Evolutionary conservation across 1,140 invertebrate species (phyloP), one percentile per base, ranked within the genome.

Genomic region (Doryteuthis pealeii): DNA sequence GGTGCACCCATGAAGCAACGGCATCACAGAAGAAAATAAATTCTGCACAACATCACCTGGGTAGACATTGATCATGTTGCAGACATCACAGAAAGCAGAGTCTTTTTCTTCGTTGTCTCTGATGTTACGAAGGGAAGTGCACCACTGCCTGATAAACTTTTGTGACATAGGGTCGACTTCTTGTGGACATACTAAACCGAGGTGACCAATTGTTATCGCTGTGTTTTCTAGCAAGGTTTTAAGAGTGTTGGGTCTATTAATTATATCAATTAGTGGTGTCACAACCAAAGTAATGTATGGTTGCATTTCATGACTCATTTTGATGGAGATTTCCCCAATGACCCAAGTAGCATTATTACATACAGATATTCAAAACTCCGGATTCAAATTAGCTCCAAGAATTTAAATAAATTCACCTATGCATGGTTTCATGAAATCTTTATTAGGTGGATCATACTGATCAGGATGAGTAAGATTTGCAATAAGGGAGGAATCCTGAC

Each of bases 191-290:
- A 98, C 97, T 93, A 95, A 97, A 93, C 98, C 98, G 92, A 99
- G 95, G 90, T 98, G 96, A 93, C 98, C 98, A 92, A 99, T 98
- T 92, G 98, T 99, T 91, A 99, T 99, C 91, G 98, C 98, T 90
- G 98, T 99, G 89, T 99, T 99, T 91, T 99, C 98, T 77, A 99
- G 90, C 62, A 99, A 90, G 26, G 98, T 99, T 91, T 99, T 99
- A 18, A 97, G 97, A 73, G 96, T 98, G 87, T 96, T 97, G 32
- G 93, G 93, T 84, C 94, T 92, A 89, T 99, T 99, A 79, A 99
- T 99, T 68, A 99, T 99, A 75, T 94, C 91, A 78, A 99, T 96
- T 31, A 99, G 91, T 86, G 97, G 95, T 76, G 90, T 93, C 72
- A 99, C 90, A 82, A 99, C 93, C 80, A 97, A 89, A 62, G 93